These are phyloP conservation scores for Nettapus auritus DNA, from an alignment of 2,113 vertebrate genomes.

Conservation along the genomic window DNA sequence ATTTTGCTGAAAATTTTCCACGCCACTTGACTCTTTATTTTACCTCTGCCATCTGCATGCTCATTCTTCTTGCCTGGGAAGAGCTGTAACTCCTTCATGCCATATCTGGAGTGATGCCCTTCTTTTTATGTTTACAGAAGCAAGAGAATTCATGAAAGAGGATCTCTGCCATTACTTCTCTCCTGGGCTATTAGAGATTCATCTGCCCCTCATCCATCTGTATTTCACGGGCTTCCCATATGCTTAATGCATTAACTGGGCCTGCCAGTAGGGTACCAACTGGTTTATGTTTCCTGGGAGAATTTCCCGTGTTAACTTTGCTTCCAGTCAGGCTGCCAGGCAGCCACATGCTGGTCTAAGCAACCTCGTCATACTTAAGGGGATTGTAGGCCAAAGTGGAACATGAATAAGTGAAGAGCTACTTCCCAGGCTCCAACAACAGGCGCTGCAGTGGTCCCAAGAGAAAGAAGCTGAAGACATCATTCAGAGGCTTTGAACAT, in stretches of 20 bases:
- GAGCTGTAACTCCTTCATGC: background rate
- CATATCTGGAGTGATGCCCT: background rate
- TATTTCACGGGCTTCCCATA: background rate
- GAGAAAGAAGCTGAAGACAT: background rate
- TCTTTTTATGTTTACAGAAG: background rate
- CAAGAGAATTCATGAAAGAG: conserved; percentile 21
- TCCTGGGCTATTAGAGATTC: conserved; percentile 22
- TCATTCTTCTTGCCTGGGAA: background rate
- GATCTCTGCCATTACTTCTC: background rate
- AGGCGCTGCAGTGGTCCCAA: background rate
- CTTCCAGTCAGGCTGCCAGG: background rate
- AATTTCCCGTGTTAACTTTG: background rate
- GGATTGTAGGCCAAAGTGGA: conserved; percentile 8
- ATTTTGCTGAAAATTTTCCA: background rate
- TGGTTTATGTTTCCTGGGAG: conserved; percentile 14
- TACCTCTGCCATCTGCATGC: background rate
- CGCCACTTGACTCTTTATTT: background rate
- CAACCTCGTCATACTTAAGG: conserved; percentile 17
- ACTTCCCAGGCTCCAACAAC: background rate
- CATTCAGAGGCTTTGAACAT: background rate
- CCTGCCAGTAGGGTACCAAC: background rate
- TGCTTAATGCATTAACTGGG: background rate
- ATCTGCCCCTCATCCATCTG: background rate
- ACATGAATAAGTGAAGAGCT: conserved; percentile 8
- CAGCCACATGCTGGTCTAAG: conserved; percentile 2